Evolutionary conservation across 2,797 vertebrate species (phyloP), one percentile per base, ranked within the genome.

Genomic region (Saxicola maurus): DNA sequence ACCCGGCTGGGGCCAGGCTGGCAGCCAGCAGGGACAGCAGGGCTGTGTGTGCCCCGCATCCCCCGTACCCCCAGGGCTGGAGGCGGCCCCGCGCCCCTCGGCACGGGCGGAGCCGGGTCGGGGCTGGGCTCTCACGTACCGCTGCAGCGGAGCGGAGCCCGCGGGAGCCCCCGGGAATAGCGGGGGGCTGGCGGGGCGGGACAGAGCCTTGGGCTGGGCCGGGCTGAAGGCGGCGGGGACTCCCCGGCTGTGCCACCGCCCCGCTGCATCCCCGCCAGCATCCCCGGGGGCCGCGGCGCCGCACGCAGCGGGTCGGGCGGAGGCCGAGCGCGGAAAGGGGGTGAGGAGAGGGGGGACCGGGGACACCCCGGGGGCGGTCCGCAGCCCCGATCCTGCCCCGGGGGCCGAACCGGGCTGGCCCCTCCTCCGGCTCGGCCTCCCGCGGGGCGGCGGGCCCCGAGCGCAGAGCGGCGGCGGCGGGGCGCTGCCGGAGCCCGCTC

Each of bases 341-440:
- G 11, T 7, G 65, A 31, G 11, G 25, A 23, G 13, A 30, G 18
- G 9, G 45, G 76, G 67, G 40, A 10, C 8, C 49, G 23, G 92
- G 89, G 82, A 81, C 89, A 77, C 12, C 75, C 75, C 89, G 51
- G 43, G 86, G 92, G 92, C 92, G 90, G 83, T 57, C 57, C 71
- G 61, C 48, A 33, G 61, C 75, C 92, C 86, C 82, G 48, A 73
- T 65, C 86, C 92, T 90, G 83, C 89, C 86, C 69, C 86, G 92
- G 78, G 82, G 82, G 92, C 79, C 28, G 86, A 89, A 8, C 86
- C 61, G 65, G 52, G 67, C 62, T 78, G 85, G 88, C 91, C 87
- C 91, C 87, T 87, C 88, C 87, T 68, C 80, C 80, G 55, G 86
- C 78, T 79, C 91, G 68, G 85, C 91, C 88, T 89, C 89, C 81